Base-by-base conservation (phyloP, 2,888 invertebrate species). In the Drosophila dives region DNA sequence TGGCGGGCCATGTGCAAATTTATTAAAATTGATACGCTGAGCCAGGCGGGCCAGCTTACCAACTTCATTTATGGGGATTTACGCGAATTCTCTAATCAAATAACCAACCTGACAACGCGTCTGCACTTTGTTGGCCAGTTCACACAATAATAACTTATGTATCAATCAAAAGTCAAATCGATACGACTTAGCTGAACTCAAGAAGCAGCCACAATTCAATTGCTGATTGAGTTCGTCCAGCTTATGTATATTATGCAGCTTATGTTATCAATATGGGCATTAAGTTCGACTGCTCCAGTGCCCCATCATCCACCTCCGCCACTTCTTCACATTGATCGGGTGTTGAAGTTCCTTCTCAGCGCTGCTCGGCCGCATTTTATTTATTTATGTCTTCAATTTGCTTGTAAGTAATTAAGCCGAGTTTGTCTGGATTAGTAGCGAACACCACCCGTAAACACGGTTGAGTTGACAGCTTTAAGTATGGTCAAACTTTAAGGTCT, bases 101-200 rank as follows among this genome's bases (percentile, higher is more conserved):
- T 69, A 74, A 56, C 50, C 67, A 73, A 82, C 80, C 74, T 64
- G 60, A 64, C 72, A 67, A 62, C 64, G 63, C 66, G 49, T 55
- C 29, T 58, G 53, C 53, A 15, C 33, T 38, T 32, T 64, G 11
- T 3, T 48, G 56, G 48, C 61, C 55, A 73, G 61, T 63, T 64
- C 63, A 54, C 26, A 56, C 64, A 77, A 77, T 64, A 67, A 53
- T 68, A 69, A 76, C 55, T 74, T 48, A 29, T 40, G 61, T 84
- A 86, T 86, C 89, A 86, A 86, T 86, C 86, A 86, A 89, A 89
- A 87, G 87, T 84, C 83, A 87, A 86, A 87, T 89, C 89, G 82
- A 89, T 89, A 80, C 40, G 86, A 74, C 82, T 89, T 86, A 88
- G 59, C 58, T 49, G 49, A 55, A 45, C 62, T 59, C 55, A 70